phyloP scores from a whole-genome alignment of 92 coral and sea anemone genomes.

The Zoanthus sociatus region DNA sequence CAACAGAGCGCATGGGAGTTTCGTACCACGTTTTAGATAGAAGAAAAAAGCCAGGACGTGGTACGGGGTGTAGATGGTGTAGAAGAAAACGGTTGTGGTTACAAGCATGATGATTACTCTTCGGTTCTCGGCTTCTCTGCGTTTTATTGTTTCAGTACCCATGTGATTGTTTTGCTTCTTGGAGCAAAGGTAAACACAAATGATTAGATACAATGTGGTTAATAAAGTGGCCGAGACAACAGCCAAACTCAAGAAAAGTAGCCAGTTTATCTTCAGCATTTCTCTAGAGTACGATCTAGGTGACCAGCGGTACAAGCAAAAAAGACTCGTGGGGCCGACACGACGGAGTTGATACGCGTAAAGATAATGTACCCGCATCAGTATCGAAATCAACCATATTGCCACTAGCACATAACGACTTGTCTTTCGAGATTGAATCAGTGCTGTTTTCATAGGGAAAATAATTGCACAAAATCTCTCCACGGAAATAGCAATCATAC shows the following conservation, averaged over 20 bases:
- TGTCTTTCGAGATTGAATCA: slow-evolving; percentile 18
- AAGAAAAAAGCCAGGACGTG: slow-evolving; percentile 24
- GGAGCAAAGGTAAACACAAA: neutral
- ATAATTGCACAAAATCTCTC: slow-evolving; percentile 40
- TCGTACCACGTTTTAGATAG: slow-evolving; percentile 10
- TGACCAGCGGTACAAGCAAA: slow-evolving; percentile 17
- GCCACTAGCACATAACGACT: neutral
- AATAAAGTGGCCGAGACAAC: slow-evolving; percentile 16
- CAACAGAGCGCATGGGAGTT: slow-evolving; percentile 1
- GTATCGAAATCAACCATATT: slow-evolving; percentile 17
- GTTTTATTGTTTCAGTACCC: slow-evolving; percentile 15
- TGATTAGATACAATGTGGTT: neutral
- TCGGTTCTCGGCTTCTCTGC: slow-evolving; percentile 25
- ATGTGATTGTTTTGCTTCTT: slow-evolving; percentile 28
- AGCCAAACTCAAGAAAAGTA: slow-evolving; percentile 25
- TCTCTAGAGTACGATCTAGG: neutral
- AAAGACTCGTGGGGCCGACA: neutral
- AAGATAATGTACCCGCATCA: slow-evolving; percentile 35
- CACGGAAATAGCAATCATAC: slow-evolving; percentile 30
- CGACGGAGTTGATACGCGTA: slow-evolving; percentile 32
- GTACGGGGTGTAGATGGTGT: slow-evolving; percentile 18
- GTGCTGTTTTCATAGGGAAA: slow-evolving; percentile 9
- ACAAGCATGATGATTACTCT: slow-evolving; percentile 5
- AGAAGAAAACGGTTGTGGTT: slow-evolving; percentile 14
- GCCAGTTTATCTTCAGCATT: slow-evolving; percentile 41